These are phyloP conservation scores for Volucella bombylans DNA, from an alignment of 2,888 invertebrate species.

Conservation along the genomic window DNA sequence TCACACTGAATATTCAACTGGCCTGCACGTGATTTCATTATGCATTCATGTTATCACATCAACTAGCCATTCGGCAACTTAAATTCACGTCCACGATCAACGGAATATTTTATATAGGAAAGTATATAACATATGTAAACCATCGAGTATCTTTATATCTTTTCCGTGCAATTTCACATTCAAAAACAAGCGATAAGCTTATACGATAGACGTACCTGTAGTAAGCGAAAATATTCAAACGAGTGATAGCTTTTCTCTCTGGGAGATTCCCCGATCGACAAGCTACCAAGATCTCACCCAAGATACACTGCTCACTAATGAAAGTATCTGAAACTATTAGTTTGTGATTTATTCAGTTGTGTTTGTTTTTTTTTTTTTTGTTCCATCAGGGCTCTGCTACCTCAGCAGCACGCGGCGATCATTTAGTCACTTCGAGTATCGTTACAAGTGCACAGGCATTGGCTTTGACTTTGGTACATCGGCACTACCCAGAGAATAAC, in stretches of 20 bases:
- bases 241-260: constrained; percentile 7
- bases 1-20: constrained; percentile 33
- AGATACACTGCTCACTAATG: constrained; percentile 60
- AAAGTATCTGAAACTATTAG: constrained; percentile 71
- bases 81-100: constrained; percentile 59
- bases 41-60: constrained; percentile 63
- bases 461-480: too few relatives aligned
- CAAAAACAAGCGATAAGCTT: constrained; percentile 46
- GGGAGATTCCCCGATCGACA: constrained; percentile 45
- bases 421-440: constrained; percentile 73
- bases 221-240: background rate
- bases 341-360: constrained; percentile 22
- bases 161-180: constrained; percentile 22
- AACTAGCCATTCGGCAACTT: constrained; percentile 43
- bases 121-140: constrained; percentile 40
- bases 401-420: constrained; percentile 40
- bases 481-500: constrained; percentile 5
- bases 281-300: background rate
- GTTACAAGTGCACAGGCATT: constrained; percentile 61
- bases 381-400: constrained; percentile 55
- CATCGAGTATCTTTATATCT: background rate
- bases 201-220: constrained; percentile 30
- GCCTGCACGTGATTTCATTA: constrained; percentile 65
- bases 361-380: background rate
- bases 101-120: constrained; percentile 46